phyloP scores from a whole-genome alignment of 2,113 vertebrate genomes.

The Numida meleagris region DNA sequence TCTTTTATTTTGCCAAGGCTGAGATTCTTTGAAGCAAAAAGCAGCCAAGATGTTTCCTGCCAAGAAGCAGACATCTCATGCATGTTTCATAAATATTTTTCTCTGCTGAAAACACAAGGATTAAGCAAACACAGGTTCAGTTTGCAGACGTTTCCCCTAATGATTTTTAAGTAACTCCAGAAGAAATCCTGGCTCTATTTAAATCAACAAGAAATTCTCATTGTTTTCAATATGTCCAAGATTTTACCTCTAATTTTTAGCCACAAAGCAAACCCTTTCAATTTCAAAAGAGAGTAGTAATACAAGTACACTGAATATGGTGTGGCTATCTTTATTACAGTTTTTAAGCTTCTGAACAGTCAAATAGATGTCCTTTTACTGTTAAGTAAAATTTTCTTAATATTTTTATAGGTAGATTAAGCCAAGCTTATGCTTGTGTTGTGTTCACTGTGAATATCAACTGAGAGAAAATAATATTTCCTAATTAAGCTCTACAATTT shows the following conservation, averaged over 20 bases:
- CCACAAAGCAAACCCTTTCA: background rate
- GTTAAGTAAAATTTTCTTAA: background rate
- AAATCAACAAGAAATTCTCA: slow-evolving; percentile 23
- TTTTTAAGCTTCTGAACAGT: background rate
- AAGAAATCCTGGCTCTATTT: slow-evolving; percentile 17
- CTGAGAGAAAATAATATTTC: background rate
- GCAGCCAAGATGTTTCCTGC: slow-evolving; percentile 21
- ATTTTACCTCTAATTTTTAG: background rate
- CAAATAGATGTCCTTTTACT: background rate
- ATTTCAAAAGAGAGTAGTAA: background rate
- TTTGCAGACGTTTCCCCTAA: slow-evolving; percentile 16
- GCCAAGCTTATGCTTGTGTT: background rate
- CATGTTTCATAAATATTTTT: slow-evolving; percentile 60
- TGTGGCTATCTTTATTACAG: background rate
- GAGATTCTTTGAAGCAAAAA: slow-evolving; percentile 40
- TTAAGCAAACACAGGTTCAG: slow-evolving; percentile 31
- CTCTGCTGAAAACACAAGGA: slow-evolving; percentile 41
- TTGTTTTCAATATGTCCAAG: background rate
- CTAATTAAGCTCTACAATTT: background rate
- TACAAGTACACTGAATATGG: background rate
- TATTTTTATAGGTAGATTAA: background rate
- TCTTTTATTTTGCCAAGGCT: slow-evolving; percentile 50
- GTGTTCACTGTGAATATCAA: background rate
- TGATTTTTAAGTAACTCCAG: slow-evolving; percentile 38
- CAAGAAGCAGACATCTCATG: slow-evolving; percentile 52